Conservation (phyloP, 2,113 vertebrate species). For the Reinhardtius hippoglossoides region DNA sequence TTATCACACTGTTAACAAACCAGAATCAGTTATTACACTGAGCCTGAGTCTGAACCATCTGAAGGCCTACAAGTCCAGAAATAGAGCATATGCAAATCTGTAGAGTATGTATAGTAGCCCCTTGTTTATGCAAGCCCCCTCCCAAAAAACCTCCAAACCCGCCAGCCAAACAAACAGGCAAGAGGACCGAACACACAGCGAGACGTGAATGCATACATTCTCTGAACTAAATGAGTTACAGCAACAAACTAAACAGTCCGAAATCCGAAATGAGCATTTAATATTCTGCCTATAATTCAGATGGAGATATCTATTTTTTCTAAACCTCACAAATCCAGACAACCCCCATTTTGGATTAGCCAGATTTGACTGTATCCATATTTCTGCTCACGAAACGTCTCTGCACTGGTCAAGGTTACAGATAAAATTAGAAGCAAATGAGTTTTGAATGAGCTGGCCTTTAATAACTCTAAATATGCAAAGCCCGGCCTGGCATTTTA, state of each 20-base stretch:
- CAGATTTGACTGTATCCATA: conserved; percentile 75
- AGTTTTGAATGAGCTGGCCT: conserved; percentile 78
- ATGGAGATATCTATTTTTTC: conserved; percentile 26
- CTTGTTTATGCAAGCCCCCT: conserved; percentile 67
- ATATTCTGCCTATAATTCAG: conserved; percentile 60
- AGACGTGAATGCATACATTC: conserved; percentile 49
- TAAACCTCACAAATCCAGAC: conserved; percentile 69
- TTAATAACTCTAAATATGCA: conserved; percentile 81
- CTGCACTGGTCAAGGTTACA: conserved; percentile 77
- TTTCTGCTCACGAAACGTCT: conserved; percentile 69
- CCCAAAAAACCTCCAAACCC: conserved; percentile 50
- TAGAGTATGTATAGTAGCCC: conserved; percentile 67
- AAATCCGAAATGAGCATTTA: conserved; percentile 53
- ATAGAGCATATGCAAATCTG: conserved; percentile 71
- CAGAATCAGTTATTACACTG: conserved; percentile 53
- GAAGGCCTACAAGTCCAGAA: conserved; percentile 58
- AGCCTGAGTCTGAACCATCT: conserved; percentile 56
- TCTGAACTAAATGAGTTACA: conserved; percentile 46
- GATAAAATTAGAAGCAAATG: conserved; percentile 80
- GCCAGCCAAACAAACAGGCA: conserved; percentile 57
- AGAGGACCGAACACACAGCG: conserved; percentile 49
- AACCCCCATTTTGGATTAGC: conserved; percentile 75
- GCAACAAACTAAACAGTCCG: conserved; percentile 31
- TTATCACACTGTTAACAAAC: conserved; percentile 60
- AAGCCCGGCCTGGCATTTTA: conserved; percentile 77